A percentile compares a stretch with the other conserved stretches of the same genome.
Evolutionary conservation across 2,113 vertebrate species (phyloP).

Genomic region (Podarcis raffonei): DNA sequence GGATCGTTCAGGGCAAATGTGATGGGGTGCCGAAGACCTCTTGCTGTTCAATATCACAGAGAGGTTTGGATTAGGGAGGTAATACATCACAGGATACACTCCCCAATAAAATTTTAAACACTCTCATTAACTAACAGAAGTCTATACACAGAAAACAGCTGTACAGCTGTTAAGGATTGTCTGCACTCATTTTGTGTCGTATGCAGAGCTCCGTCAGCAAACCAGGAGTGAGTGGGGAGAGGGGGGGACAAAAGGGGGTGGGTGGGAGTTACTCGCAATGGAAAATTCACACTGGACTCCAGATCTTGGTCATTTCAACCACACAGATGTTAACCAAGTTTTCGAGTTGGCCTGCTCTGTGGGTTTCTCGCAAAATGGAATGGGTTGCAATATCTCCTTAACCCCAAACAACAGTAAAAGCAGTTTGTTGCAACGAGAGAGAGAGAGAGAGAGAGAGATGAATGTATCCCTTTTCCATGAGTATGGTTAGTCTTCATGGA

Average conservation of each 20-base stretch:
- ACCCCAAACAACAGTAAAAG: slow-evolving; percentile 47
- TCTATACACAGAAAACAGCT: slow-evolving; percentile 52
- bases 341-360: neutral
- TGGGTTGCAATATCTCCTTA: slow-evolving; percentile 17
- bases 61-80: slow-evolving; percentile 54
- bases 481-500: slow-evolving; percentile 31
- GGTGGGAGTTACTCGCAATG: neutral
- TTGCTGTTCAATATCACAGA: slow-evolving; percentile 30
- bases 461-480: slow-evolving; percentile 2
- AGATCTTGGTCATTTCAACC: neutral
- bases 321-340: slow-evolving; percentile 11
- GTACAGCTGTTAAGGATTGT: slow-evolving; percentile 49
- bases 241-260: neutral
- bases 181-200: neutral
- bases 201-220: neutral
- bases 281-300: slow-evolving; percentile 23
- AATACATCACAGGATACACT: slow-evolving; percentile 62
- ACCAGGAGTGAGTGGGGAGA: rapidly evolving
- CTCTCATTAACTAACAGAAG: slow-evolving; percentile 64
- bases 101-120: slow-evolving; percentile 65
- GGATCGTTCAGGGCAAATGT: slow-evolving; percentile 32
- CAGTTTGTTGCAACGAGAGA: slow-evolving; percentile 12
- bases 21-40: slow-evolving; percentile 51
- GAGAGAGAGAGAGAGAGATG: slow-evolving; percentile 9
- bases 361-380: neutral